These are phyloP conservation scores for Drosophila putrida DNA, from an alignment of 2,888 invertebrate genomes.

Conservation along the genomic window DNA sequence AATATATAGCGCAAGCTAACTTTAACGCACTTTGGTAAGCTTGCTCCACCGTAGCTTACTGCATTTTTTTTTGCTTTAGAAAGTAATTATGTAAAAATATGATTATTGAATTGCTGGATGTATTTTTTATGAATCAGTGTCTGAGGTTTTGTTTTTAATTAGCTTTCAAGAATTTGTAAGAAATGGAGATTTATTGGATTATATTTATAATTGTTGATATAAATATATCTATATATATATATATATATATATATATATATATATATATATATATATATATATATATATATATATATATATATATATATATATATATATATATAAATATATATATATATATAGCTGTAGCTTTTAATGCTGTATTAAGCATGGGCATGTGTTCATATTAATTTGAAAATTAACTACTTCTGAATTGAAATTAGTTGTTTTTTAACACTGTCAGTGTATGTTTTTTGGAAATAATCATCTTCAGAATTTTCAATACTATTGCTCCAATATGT, in stretches of 20 bases:
- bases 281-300: slow-evolving; percentile 61
- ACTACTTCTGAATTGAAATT: slow-evolving; percentile 38
- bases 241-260: slow-evolving; percentile 34
- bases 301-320: slow-evolving; percentile 1
- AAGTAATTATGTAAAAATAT: not conserved
- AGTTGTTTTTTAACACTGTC: slow-evolving; percentile 40
- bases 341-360: slow-evolving; percentile 53
- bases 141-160: not conserved
- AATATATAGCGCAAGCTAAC: too few relatives aligned
- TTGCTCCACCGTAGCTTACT: too few relatives aligned
- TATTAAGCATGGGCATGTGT: slow-evolving; percentile 54
- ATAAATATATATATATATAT: too few relatives aligned
- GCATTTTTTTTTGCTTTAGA: not conserved
- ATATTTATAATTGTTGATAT: slow-evolving; percentile 72
- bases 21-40: too few relatives aligned
- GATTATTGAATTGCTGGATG: slow-evolving; percentile 5
- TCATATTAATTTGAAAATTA: slow-evolving; percentile 49
- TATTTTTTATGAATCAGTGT: slow-evolving; percentile 1
- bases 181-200: slow-evolving; percentile 71
- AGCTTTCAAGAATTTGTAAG: slow-evolving; percentile 44
- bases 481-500: slow-evolving; percentile 45
- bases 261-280: slow-evolving; percentile 51
- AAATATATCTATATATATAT: slow-evolving; percentile 51
- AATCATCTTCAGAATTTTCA: slow-evolving; percentile 26
- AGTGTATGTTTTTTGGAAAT: slow-evolving; percentile 39